Conservation (phyloP, 2,888 invertebrate genomes). For the Drosophila siamana region DNA sequence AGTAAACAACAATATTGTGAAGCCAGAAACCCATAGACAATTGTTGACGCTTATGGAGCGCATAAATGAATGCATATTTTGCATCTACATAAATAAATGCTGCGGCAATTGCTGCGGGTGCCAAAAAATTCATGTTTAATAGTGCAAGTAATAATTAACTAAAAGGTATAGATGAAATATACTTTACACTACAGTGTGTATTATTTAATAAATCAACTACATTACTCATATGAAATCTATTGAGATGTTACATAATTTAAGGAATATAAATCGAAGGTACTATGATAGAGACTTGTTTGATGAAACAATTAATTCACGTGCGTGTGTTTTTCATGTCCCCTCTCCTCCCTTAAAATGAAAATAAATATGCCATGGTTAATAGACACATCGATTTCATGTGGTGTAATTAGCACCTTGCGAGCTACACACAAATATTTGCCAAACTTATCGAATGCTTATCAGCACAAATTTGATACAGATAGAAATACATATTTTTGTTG, state of each 20-base stretch:
- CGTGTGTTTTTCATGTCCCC: neutral
- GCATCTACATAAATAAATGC: too few relatives aligned
- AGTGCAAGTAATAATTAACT: too few relatives aligned
- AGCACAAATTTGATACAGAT: constrained; percentile 55
- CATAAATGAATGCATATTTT: too few relatives aligned
- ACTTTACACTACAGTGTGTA: too few relatives aligned
- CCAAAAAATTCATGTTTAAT: too few relatives aligned
- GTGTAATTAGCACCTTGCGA: constrained; percentile 71
- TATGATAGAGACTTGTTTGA: too few relatives aligned
- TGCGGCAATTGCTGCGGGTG: too few relatives aligned
- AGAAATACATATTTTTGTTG: constrained; percentile 11
- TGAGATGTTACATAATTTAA: neutral
- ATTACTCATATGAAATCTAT: too few relatives aligned
- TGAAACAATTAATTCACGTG: constrained; percentile 30
- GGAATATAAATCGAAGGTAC: too few relatives aligned
- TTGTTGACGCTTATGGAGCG: neutral
- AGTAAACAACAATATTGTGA: constrained; percentile 1
- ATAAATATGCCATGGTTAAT: constrained; percentile 53
- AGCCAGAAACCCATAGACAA: neutral
- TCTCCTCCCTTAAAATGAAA: neutral
- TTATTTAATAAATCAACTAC: too few relatives aligned
- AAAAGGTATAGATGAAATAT: too few relatives aligned
- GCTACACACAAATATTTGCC: constrained; percentile 68
- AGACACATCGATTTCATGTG: constrained; percentile 58
- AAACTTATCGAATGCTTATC: constrained; percentile 70